Percentiles rank a stretch among this genome's conserved stretches.
Evolutionary conservation across 2,797 vertebrate species (phyloP).

Genomic region (Macrochelys suwanniensis): DNA sequence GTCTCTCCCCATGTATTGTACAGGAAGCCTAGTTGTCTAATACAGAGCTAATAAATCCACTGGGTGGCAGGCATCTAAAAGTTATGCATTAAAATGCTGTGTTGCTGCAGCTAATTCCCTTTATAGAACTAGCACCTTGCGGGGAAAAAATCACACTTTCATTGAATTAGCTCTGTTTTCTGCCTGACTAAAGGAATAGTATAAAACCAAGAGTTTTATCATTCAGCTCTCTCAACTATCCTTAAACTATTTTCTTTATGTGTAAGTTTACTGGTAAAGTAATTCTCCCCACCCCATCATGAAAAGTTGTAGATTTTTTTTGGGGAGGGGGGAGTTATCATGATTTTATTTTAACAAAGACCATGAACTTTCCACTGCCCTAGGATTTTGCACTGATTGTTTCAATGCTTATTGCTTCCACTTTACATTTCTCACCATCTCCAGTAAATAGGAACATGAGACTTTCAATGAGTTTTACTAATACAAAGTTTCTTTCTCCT

Average conservation of each 20-base stretch:
- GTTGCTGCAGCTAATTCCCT: neutral
- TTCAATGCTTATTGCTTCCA: neutral
- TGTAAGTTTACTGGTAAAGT: neutral
- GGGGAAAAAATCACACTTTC: neutral
- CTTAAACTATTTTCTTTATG: neutral
- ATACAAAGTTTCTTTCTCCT: neutral
- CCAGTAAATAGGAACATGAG: neutral
- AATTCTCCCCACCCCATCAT: neutral
- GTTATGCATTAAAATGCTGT: neutral
- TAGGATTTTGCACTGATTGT: neutral
- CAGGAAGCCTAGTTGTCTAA: neutral
- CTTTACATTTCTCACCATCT: neutral
- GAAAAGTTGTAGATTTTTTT: neutral
- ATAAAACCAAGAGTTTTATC: neutral
- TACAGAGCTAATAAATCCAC: neutral
- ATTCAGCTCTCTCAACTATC: neutral
- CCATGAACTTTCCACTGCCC: neutral
- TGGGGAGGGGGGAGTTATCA: neutral
- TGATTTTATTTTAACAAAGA: neutral
- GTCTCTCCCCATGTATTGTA: neutral
- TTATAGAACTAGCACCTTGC: neutral
- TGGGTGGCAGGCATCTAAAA: neutral
- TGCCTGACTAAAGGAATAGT: neutral
- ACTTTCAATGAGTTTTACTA: neutral
- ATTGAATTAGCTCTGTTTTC: constrained; percentile 15